Evolutionary conservation across 2,113 vertebrate species (phyloP).

Genomic region (Erpornis zantholeuca): DNA sequence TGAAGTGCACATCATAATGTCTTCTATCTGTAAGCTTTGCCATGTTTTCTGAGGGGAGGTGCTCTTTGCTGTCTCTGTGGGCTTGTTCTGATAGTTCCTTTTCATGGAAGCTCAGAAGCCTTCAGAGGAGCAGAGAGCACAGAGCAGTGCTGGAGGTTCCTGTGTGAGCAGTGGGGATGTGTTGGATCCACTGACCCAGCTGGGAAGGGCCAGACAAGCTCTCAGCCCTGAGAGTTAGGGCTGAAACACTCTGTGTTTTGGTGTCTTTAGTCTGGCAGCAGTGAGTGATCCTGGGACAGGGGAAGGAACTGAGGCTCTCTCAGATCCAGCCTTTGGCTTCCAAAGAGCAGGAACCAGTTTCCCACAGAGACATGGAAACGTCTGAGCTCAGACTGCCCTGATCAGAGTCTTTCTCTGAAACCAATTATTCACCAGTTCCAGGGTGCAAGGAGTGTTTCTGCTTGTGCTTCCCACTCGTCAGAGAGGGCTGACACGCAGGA

Average conservation of each 20-base stretch:
- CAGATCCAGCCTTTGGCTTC: accelerated
- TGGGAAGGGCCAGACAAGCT: neutral
- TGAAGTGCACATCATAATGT: neutral
- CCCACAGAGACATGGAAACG: neutral
- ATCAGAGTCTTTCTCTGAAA: neutral
- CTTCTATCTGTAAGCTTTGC: neutral
- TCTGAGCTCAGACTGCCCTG: neutral
- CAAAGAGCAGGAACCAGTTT: neutral
- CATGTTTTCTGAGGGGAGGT: neutral
- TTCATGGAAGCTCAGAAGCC: neutral
- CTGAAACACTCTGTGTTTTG: neutral
- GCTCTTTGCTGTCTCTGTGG: neutral
- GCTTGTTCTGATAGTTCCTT: neutral
- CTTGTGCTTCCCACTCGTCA: neutral
- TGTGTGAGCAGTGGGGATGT: neutral
- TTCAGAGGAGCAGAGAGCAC: neutral
- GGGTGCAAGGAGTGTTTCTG: neutral
- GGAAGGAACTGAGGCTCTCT: neutral
- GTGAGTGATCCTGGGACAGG: neutral
- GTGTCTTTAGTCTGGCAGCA: neutral
- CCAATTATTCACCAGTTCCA: neutral
- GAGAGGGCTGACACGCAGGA: neutral
- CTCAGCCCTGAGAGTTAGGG: neutral
- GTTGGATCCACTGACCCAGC: neutral
- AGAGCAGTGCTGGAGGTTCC: neutral